Evolutionary conservation across 2,888 invertebrate genomes (phyloP), one percentile per base, ranked within the genome.

Genomic region (Caenorhabditis becei): DNA sequence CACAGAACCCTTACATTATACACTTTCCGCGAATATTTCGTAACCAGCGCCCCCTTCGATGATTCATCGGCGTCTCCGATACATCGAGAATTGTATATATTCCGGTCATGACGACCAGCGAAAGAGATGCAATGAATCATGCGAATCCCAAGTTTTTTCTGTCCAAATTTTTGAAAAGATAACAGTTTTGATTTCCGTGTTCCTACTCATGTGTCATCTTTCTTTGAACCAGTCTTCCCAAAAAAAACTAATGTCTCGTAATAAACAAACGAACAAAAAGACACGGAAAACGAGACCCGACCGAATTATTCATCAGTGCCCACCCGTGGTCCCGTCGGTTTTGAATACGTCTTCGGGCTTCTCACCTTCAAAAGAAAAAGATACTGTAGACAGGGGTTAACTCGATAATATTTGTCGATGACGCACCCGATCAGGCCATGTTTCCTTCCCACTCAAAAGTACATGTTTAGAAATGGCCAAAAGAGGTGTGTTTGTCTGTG

Each of bases 61-160:
- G 75, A 75, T 53, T 75, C 75, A 74, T 62, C 61, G 28, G 7
- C 32, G 47, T 37, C 49, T 63, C 24, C 65, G 62, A 24, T 71
- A 18, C 56, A 65, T 66, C 51, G 59, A 51, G 41, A 75, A 75
- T 75, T 75, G 75, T 75, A 75, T 65, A 67, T 75, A 75, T 75
- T 75, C 66, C 75, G 44, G 66, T 75, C 75, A 66, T 66, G 66
- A 75, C 61, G 75, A 23, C 65, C 28, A 58, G 16, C 20, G 32
- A 49, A 41, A 2, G 14, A 56, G 28, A 41, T 14, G 37, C 35
- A n/a, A 41, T 77, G 77, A 77, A 62, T 77, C 77, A 77, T 70
- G 53, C 20, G 10, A 14, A 53, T 54, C 51, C 35, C 37, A 44
- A 47, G 20, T 49, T 63, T 66, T 65, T 49, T 63, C 32, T 26